Percentiles rank a stretch among this genome's conserved stretches.
These are phyloP conservation scores for Mus minutoides DNA, from an alignment of 2,797 vertebrate genomes.

Conservation along the genomic window DNA sequence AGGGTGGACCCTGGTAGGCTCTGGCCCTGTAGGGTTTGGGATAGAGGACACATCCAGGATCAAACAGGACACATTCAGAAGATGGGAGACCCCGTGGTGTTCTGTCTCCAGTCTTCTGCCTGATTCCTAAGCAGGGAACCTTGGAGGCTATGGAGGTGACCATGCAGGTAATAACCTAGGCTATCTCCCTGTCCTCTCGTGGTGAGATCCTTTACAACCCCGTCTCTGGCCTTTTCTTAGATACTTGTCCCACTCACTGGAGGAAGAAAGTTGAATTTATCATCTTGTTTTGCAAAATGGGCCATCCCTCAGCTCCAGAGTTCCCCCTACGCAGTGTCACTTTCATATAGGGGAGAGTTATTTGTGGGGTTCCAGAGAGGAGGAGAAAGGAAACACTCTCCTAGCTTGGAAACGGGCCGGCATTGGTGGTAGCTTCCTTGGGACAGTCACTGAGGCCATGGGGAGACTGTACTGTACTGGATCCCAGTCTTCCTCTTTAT, in stretches of 20 bases:
- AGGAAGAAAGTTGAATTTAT: not conserved
- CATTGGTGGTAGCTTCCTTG: not conserved
- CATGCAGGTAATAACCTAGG: not conserved
- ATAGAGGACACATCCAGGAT: not conserved
- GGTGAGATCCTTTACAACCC: not conserved
- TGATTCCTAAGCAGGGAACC: not conserved
- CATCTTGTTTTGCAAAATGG: not conserved
- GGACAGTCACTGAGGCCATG: no score
- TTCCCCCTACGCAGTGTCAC: not conserved
- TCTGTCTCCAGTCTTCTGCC: not conserved
- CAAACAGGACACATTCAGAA: not conserved
- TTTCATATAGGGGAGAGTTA: not conserved
- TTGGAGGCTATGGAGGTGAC: not conserved
- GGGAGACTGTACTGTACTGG: not conserved
- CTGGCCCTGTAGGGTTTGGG: not conserved
- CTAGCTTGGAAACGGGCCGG: not conserved
- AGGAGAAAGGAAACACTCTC: not conserved
- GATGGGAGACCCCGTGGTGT: not conserved
- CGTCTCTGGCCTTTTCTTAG: not conserved
- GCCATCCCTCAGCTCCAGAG: not conserved
- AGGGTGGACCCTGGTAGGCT: not conserved
- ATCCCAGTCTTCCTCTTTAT: not conserved
- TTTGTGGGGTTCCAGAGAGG: not conserved
- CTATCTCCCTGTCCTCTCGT: not conserved
- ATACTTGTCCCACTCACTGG: not conserved